Evolutionary conservation across 53 echinoderm and acorn worm genomes (phyloP), one percentile per base, ranked within the genome.

Genomic region (Crossaster papposus): DNA sequence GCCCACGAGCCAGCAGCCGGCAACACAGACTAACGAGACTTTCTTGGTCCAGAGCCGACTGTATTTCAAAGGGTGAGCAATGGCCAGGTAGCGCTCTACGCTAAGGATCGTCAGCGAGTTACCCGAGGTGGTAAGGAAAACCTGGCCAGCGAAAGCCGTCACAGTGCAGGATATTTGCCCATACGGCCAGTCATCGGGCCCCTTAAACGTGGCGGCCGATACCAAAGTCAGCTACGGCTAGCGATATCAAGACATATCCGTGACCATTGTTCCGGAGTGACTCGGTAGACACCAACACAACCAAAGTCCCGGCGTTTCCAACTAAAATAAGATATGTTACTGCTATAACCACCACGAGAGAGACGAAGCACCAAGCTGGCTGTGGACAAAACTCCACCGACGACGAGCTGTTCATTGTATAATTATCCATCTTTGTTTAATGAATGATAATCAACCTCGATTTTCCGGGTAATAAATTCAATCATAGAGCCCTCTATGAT

Each of bases 151-250:
- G 32, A 54, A 12, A 13, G 80, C 80, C 53, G 58, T 37, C 55
- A 54, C 30, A 36, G 20, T 17, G 32, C 80, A 80, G 26, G 55
- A 30, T 2, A 29, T 28, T 15, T 54, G 31, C 80, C 80, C 80
- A 23, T 80, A 80, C 20, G 29, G 64, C 81, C 81, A 81, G 36
- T 30, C 33, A 33, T 23, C 81, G 22, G 33, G 26, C 54, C 22
- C 22, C 34, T n/a, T 22, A 30, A 62, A 64, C 30, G 58, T 55
- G 8, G 64, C 81, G 4, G 34, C 22, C 79, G n/a, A 79, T 30
- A 52, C 79, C 79, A 11, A 79, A 54, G 54, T 79, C 79, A 12
- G 79, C 79, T 26, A 79, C 37, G 44, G 79, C 54, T 26, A 79
- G 79, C 26, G 79, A 79, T 28, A 79, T 52, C 26, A 79, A 31